Evolutionary conservation across 2,888 invertebrate species (phyloP), one percentile per base, ranked within the genome.

Genomic region (Trachelus stipa): DNA sequence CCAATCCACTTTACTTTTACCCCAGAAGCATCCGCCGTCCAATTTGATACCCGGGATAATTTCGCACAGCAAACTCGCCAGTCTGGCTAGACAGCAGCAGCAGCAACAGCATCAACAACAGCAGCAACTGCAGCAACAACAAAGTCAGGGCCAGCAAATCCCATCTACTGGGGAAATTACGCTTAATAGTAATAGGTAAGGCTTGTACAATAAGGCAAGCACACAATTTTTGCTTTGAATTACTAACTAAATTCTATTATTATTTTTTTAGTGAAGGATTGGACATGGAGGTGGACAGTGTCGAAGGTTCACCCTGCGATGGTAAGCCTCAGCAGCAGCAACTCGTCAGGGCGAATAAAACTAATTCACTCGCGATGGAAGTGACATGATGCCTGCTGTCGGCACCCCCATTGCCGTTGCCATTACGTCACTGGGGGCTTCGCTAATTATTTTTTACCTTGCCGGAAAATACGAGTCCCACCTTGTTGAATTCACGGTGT

Each of bases 171-270:
- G 91, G 89, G 91, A 91, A 90, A 91, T 90, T 92, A 93, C 93
- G 93, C 93, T 93, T 93, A 93, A 93, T 93, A 93, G 93, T 93
- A 93, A 93, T 93, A 93, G 93, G 93, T 93, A 88, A 92, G 91
- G 9, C 4, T 56, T 56, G 2, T 2, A 2, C 9, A 23, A 23
- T 23, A 23, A 23, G 23, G 56, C 23, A 23, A 56, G 23, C 23
- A 56, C 9, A 2, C 23, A 23, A 56, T 56, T 56, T 56, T 56
- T 0, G 23, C 2, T 23, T 56, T 23, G 6, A 40, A 40, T 15
- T 6, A 15, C 15, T 40, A 40, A 40, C 15, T 15, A 40, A 40
- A 9, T 4, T 69, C 69, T 69, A 6, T 15, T 15, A 15, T 30
- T 33, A 69, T 33, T 73, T 74, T 87, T 88, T n/a, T 83, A 91